Percentiles rank a stretch among this genome's conserved stretches.
Evolutionary conservation across 53 echinoderm and acorn worm genomes (phyloP).

Genomic region (Paelopatides confundens): DNA sequence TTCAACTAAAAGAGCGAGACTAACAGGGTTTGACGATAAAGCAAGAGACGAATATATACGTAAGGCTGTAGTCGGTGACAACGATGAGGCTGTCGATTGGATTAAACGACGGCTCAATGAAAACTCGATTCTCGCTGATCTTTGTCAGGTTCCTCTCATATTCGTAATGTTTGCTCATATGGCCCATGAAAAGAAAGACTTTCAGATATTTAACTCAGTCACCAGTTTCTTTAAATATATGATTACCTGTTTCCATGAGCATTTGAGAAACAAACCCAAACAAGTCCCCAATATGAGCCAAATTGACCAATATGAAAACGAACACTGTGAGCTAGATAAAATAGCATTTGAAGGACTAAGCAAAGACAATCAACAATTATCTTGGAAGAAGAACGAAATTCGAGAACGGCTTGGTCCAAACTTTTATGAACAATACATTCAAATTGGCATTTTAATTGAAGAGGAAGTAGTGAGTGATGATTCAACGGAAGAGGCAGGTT

Average conservation of each 20-base stretch:
- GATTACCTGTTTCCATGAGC: not conserved
- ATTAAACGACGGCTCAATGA: not conserved
- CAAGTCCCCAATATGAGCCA: not conserved
- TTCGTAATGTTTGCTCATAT: conserved; percentile 3
- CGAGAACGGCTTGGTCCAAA: no score
- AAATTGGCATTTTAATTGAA: no score
- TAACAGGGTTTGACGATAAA: not conserved
- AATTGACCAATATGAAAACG: not conserved
- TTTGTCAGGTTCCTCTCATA: not conserved
- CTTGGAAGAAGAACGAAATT: not conserved
- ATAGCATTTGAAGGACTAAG: not conserved
- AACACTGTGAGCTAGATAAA: not conserved
- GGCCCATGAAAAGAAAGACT: not conserved
- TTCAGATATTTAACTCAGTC: not conserved
- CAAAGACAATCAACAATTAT: no score
- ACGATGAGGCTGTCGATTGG: not conserved
- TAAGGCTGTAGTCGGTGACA: not conserved
- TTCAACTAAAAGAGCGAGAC: not conserved
- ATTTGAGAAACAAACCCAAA: not conserved
- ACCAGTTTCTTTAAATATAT: not conserved
- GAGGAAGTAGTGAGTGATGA: no score
- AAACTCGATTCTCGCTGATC: not conserved
- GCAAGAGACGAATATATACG: not conserved
- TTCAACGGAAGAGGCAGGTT: no score
- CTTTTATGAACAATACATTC: no score